Conservation (phyloP, 2,888 invertebrate genomes). For the Epistrophe grossulariae region DNA sequence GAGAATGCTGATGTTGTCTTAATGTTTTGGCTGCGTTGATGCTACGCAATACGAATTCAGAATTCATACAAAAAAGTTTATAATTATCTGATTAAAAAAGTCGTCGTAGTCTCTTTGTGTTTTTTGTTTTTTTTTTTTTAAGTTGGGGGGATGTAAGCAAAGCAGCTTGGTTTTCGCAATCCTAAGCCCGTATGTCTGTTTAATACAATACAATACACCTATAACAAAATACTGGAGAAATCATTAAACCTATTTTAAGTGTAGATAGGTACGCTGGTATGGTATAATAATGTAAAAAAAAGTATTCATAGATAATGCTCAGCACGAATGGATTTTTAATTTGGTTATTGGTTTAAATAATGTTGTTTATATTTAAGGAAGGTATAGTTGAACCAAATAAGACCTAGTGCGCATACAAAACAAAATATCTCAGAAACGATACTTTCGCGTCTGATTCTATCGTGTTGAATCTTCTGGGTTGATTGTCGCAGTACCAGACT, state of each 20-base stretch:
- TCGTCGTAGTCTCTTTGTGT: not conserved
- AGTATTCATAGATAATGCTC: too few species aligned
- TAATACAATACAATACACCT: not conserved
- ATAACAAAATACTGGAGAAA: not conserved
- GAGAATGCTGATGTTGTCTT: slow-evolving; percentile 6
- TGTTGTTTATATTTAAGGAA: too few species aligned
- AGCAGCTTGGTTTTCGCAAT: not conserved
- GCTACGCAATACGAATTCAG: slow-evolving; percentile 16
- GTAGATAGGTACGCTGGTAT: not conserved
- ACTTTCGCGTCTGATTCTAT: too few species aligned
- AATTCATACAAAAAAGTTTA: slow-evolving; percentile 20
- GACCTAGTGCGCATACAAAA: too few species aligned
- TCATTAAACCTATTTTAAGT: not conserved
- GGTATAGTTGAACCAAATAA: too few species aligned
- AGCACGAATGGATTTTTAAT: too few species aligned
- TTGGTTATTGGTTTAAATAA: too few species aligned
- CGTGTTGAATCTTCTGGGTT: too few species aligned
- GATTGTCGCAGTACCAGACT: too few species aligned
- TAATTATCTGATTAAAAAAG: slow-evolving; percentile 11
- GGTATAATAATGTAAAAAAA: too few species aligned
- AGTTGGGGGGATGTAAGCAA: not conserved
- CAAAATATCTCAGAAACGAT: too few species aligned
- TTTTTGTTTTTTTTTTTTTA: not conserved
- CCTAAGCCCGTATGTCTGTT: not conserved
- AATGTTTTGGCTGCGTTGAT: not conserved